phyloP scores from a whole-genome alignment of 2,113 vertebrate species.

The Rhynchopsitta pachyrhyncha region DNA sequence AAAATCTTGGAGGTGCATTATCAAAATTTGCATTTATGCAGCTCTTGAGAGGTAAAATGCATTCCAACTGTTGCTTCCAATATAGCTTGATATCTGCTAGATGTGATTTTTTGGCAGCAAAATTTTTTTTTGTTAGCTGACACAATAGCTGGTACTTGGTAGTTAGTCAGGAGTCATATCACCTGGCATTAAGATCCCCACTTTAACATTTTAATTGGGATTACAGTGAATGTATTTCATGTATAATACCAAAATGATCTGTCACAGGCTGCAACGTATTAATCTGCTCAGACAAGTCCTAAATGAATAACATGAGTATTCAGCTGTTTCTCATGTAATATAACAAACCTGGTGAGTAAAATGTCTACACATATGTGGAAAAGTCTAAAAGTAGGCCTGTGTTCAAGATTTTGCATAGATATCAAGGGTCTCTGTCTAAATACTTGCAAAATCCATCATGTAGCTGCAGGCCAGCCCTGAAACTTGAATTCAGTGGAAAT shows the following conservation, averaged over 20 bases:
- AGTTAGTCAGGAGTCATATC: background rate
- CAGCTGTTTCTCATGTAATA: background rate
- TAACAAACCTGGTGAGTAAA: background rate
- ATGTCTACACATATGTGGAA: background rate
- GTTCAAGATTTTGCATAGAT: slow-evolving; percentile 1
- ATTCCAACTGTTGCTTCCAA: background rate
- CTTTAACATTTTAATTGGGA: background rate
- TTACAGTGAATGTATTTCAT: background rate
- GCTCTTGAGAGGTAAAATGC: background rate
- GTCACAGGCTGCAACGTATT: background rate
- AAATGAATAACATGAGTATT: background rate
- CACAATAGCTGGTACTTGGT: background rate
- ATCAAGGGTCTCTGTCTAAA: background rate
- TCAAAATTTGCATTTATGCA: background rate
- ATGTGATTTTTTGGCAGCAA: background rate
- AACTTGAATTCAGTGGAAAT: background rate
- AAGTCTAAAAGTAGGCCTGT: background rate
- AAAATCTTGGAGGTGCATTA: background rate
- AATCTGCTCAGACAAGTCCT: background rate
- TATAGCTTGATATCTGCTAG: background rate
- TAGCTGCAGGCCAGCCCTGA: background rate
- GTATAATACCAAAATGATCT: background rate
- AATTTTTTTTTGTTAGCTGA: background rate
- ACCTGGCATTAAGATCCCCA: background rate
- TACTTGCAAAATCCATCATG: background rate